These are phyloP conservation scores for Hylia prasina DNA, from an alignment of 2,113 vertebrate genomes.

Conservation along the genomic window DNA sequence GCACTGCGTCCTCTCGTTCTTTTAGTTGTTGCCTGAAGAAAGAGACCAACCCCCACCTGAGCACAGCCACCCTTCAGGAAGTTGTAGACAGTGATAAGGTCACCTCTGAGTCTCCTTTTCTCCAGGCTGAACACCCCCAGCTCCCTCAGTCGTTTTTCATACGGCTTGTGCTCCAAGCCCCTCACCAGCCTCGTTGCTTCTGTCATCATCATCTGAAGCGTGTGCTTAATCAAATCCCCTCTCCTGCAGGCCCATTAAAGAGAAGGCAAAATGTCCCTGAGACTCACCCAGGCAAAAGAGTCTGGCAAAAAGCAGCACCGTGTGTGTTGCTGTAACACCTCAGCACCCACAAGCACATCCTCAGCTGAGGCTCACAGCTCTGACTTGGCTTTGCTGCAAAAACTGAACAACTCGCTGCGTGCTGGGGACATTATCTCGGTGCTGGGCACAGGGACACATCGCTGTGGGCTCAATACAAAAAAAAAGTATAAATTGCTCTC, in stretches of 20 bases:
- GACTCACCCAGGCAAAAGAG: not conserved
- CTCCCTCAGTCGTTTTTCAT: no score
- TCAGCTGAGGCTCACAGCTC: not conserved
- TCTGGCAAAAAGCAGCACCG: not conserved
- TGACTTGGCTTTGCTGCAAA: not conserved
- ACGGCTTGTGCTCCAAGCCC: no score
- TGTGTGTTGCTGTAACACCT: not conserved
- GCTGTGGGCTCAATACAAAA: not conserved
- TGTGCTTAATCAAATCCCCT: rapidly evolving
- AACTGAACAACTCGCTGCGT: conserved; percentile 7
- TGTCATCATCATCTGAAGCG: not conserved
- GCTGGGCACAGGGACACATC: not conserved
- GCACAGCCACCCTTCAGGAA: no score
- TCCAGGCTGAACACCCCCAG: no score
- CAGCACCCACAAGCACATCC: not conserved
- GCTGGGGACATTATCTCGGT: not conserved
- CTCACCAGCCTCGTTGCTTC: no score
- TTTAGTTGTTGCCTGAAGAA: no score
- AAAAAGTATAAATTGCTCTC: rapidly evolving
- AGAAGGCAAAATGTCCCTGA: not conserved
- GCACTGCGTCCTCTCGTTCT: no score
- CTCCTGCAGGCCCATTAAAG: not conserved
- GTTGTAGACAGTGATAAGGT: no score
- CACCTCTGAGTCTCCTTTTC: no score
- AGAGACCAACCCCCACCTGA: no score